Conservation (phyloP, 2,113 vertebrate genomes). For the Gavia stellata region DNA sequence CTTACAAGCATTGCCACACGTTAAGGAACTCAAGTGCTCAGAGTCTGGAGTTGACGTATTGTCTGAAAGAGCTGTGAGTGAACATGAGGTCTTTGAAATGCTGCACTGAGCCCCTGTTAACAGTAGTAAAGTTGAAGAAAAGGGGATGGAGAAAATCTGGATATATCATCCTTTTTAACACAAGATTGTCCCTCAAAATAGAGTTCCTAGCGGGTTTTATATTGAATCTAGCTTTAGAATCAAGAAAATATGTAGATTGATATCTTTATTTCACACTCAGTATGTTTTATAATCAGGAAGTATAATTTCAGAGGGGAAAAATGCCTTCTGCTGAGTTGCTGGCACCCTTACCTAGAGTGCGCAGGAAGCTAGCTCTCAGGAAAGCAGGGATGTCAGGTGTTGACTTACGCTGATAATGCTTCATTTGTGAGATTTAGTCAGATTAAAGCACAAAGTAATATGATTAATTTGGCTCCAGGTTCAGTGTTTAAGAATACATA, state of each 20-base stretch:
- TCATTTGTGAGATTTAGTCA: conserved; percentile 8
- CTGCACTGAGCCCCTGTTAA: background rate
- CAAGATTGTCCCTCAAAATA: background rate
- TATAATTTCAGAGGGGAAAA: background rate
- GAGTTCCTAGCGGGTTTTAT: background rate
- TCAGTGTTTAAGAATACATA: background rate
- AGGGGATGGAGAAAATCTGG: background rate
- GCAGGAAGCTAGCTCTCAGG: background rate
- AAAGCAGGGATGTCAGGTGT: background rate
- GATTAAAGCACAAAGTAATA: background rate
- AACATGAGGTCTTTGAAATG: background rate
- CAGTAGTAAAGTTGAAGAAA: background rate
- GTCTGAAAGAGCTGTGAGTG: background rate
- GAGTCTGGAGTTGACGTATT: background rate
- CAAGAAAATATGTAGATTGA: background rate
- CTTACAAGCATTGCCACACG: background rate
- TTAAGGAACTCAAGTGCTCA: background rate
- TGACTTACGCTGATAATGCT: background rate
- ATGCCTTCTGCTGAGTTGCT: background rate
- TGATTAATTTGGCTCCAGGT: background rate
- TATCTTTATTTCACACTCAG: background rate
- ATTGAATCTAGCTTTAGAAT: background rate
- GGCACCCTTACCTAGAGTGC: background rate
- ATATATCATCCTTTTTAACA: background rate
- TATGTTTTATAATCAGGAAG: background rate